phyloP scores from a whole-genome alignment of 2,797 vertebrate species.

The Micromesistius poutassou region DNA sequence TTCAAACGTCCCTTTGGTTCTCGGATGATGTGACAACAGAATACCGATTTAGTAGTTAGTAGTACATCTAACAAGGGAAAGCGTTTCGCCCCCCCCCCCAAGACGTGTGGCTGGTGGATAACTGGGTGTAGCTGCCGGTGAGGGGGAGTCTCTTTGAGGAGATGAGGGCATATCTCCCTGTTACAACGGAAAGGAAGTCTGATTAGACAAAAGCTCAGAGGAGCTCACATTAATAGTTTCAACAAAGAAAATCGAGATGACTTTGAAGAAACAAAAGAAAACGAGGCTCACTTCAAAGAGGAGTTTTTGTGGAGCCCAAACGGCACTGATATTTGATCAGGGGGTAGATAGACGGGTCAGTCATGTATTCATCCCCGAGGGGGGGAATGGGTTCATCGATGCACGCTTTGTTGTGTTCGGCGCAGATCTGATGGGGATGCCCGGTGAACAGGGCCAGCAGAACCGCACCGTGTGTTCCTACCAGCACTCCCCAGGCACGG shows the following conservation, averaged over 20 bases:
- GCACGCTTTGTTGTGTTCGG: neutral
- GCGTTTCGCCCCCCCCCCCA: too few relatives aligned
- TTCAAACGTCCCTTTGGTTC: neutral
- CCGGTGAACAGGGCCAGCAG: constrained; percentile 74
- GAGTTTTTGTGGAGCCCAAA: neutral
- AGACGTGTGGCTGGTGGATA: too few relatives aligned
- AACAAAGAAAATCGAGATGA: neutral
- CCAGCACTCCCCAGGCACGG: constrained; percentile 73
- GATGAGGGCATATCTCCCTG: neutral
- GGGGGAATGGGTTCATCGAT: neutral
- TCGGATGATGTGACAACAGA: neutral
- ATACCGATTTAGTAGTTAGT: too few relatives aligned
- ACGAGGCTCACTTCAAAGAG: neutral
- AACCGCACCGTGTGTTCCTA: constrained; percentile 79
- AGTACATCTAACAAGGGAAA: too few relatives aligned
- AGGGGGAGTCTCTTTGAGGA: neutral
- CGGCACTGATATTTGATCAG: neutral
- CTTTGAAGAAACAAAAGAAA: neutral
- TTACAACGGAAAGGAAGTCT: neutral
- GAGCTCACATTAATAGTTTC: neutral
- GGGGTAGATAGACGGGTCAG: neutral
- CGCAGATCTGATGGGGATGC: constrained; percentile 77
- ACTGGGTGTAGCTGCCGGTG: too few relatives aligned
- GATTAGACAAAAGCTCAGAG: neutral
- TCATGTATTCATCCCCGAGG: too few relatives aligned